A percentile compares a stretch with the other conserved stretches of the same genome.
Evolutionary conservation across 2,113 vertebrate genomes (phyloP).

Genomic region (Cyanistes caeruleus): DNA sequence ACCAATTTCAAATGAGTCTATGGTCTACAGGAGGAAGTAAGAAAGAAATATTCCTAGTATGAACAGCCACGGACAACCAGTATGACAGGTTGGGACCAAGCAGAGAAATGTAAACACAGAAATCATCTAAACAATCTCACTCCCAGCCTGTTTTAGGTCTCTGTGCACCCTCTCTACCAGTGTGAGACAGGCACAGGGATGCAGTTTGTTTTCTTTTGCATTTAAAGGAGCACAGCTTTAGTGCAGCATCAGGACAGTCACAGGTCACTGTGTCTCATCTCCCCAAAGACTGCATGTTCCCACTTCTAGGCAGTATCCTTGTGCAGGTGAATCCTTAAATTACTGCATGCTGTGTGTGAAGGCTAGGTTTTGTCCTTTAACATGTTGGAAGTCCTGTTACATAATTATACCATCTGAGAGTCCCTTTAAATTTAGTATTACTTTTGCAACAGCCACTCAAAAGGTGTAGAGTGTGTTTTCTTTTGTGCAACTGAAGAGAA

Average conservation of each 20-base stretch:
- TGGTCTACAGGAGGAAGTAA: background rate
- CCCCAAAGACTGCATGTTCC: background rate
- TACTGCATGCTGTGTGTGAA: background rate
- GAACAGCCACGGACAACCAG: background rate
- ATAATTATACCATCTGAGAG: background rate
- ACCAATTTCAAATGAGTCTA: background rate
- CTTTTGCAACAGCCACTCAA: background rate
- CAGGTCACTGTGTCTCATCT: rapidly evolving
- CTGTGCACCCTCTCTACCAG: background rate
- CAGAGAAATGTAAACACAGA: background rate
- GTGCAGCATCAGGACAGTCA: background rate
- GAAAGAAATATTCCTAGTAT: background rate
- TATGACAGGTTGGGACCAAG: background rate
- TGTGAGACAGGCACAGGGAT: background rate
- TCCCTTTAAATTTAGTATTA: background rate
- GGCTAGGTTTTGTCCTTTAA: background rate
- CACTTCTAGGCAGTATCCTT: background rate
- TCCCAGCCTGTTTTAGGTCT: background rate
- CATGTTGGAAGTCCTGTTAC: background rate
- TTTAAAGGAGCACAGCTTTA: background rate
- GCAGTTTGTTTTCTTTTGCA: background rate
- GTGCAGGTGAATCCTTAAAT: background rate
- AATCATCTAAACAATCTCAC: background rate
- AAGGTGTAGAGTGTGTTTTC: background rate
- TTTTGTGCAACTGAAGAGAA: background rate